These are phyloP conservation scores for Drosophila kuntzei DNA, from an alignment of 2,888 invertebrate species.

Conservation along the genomic window DNA sequence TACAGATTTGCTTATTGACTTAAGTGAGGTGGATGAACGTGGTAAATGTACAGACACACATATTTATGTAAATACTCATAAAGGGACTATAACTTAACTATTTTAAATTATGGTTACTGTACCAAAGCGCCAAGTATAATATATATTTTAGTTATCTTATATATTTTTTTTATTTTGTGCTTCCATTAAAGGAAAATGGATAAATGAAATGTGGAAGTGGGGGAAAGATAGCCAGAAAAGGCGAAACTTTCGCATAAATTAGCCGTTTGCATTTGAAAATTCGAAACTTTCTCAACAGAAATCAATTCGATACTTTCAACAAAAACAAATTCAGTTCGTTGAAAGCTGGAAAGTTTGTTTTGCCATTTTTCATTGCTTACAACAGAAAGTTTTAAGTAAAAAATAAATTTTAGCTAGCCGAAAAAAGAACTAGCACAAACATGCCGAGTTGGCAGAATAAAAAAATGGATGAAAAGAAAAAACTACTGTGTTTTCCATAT, in stretches of 20 bases:
- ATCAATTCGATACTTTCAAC: constrained; percentile 77
- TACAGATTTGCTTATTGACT: background rate
- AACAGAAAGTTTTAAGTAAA: constrained; percentile 81
- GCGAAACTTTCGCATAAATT: constrained; percentile 79
- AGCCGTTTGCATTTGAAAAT: constrained; percentile 78
- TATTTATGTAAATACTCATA: background rate
- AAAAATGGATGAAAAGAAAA: constrained; percentile 24
- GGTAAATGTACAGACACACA: background rate
- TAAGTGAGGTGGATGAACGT: too few relatives aligned
- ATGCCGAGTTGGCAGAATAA: constrained; percentile 44
- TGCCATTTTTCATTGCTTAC: constrained; percentile 78
- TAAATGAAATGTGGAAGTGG: constrained; percentile 61
- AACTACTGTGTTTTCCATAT: constrained; percentile 41
- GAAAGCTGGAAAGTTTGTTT: constrained; percentile 78
- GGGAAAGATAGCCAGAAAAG: constrained; percentile 50
- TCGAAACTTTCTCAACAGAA: constrained; percentile 69
- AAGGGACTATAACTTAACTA: background rate
- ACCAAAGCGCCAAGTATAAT: background rate
- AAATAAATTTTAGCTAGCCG: constrained; percentile 74
- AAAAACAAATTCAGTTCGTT: constrained; percentile 61
- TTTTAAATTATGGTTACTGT: background rate
- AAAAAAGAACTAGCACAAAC: constrained; percentile 53
- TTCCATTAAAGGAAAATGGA: constrained; percentile 64
- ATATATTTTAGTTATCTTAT: background rate
- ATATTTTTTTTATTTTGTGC: constrained; percentile 22